Conservation (phyloP, 2,113 vertebrate genomes). For the Ceyx cyanopectus region DNA sequence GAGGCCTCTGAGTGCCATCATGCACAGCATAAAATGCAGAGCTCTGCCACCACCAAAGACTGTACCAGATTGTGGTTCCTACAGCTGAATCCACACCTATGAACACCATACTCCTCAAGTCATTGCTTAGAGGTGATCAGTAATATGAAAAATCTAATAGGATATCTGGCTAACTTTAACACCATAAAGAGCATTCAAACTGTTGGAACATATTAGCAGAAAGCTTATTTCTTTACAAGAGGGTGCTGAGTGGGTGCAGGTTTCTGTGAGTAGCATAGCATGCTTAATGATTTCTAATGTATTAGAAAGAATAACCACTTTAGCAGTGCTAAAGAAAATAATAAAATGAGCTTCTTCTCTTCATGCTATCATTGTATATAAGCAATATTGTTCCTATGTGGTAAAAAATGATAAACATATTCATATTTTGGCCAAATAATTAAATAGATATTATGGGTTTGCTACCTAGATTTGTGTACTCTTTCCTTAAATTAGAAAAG, state of each 20-base stretch:
- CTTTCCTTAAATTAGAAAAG: neutral
- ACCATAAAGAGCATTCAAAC: neutral
- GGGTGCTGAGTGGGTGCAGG: neutral
- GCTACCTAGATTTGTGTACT: neutral
- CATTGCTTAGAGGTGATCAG: neutral
- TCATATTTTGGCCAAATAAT: neutral
- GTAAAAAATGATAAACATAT: neutral
- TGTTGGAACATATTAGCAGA: neutral
- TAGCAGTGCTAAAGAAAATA: neutral
- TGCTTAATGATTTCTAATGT: neutral
- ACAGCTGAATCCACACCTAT: neutral
- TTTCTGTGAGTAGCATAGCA: neutral
- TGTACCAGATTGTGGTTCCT: rapidly evolving
- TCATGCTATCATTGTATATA: rapidly evolving
- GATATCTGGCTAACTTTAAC: neutral
- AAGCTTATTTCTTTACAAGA: neutral
- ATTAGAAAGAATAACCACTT: neutral
- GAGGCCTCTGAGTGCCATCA: neutral
- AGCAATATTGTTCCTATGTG: neutral
- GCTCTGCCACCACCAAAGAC: neutral
- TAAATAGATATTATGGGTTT: neutral
- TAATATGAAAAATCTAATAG: neutral
- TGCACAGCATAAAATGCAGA: rapidly evolving
- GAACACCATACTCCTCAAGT: rapidly evolving
- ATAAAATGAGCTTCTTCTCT: neutral